Evolutionary conservation across 2,888 invertebrate species (phyloP), one percentile per base, ranked within the genome.

Genomic region (Conistra vaccinii): DNA sequence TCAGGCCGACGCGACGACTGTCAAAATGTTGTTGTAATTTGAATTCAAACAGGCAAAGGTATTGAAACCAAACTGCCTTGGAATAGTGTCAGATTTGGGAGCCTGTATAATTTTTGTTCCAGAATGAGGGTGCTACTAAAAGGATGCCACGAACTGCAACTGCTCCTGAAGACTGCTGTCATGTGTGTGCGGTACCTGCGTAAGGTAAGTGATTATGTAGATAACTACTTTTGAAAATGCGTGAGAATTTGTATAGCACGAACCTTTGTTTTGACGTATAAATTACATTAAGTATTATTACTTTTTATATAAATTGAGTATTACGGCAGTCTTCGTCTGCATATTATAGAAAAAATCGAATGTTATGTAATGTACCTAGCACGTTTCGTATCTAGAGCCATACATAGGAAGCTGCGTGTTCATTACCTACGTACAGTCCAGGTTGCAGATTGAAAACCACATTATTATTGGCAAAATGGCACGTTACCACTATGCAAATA

Each of bases 21-120:
- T n/a, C 61, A 61, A 39, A 61, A 61, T 35, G 23, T 42, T 45
- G 20, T 14, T 6, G 1, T 45, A 23, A 29, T 23, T 65, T 65
- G 45, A 65, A 48, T 65, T 29, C 12, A 45, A 29, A 29, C 45
- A 29, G 29, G 63, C 29, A 65, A 29, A 48, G 63, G 63, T 45
- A 23, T 14, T 61, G 17, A n/a, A 29, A 1, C 6, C 45, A 29
- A 14, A 23, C 63, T 29, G 45, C 63, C 29, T 45, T 29, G 7
- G 17, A n/a, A 61, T 61, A n/a, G 61, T 62, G 62, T 61, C 35
- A 17, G 9, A 60, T 23, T 32, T 35, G 23, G 14, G 35, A 35
- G 14, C n/a, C n/a, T n/a, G 4, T 39, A 17, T 39, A 23, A 6
- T 35, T 61, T 61, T 61, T 51, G 35, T 23, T 60, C 23, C 60